Evolutionary conservation across 2,797 vertebrate genomes (phyloP).

Genomic region (Notoglanidium macrostoma): DNA sequence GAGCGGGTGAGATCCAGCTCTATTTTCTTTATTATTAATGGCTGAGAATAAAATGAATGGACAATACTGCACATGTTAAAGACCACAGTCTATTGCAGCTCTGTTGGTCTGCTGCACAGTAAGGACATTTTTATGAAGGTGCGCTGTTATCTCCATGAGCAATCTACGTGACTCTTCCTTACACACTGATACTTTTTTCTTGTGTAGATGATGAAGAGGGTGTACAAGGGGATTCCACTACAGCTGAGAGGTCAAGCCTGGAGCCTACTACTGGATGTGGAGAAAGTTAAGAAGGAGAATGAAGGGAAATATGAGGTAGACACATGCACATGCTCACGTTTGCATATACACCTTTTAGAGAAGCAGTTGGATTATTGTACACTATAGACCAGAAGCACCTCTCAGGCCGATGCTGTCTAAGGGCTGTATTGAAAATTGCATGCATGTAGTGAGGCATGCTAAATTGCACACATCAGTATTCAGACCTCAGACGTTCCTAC

Average conservation of each 20-base stretch:
- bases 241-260: constrained; percentile 85
- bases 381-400: neutral
- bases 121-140: neutral
- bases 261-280: constrained; percentile 81
- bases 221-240: constrained; percentile 86
- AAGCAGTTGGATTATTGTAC: constrained; percentile 7
- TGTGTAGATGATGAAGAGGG: constrained; percentile 78
- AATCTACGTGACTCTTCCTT: neutral
- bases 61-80: neutral
- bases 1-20: constrained; percentile 76
- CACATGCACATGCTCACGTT: neutral
- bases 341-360: neutral
- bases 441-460: neutral
- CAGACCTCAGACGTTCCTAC: neutral
- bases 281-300: constrained; percentile 82
- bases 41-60: neutral
- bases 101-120: neutral
- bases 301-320: constrained; percentile 84
- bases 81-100: neutral
- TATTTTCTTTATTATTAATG: neutral
- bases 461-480: neutral
- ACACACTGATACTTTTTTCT: neutral
- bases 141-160: neutral
- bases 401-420: neutral
- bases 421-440: neutral